These are phyloP conservation scores for Limanda limanda DNA, from an alignment of 2,113 vertebrate species.

Conservation along the genomic window DNA sequence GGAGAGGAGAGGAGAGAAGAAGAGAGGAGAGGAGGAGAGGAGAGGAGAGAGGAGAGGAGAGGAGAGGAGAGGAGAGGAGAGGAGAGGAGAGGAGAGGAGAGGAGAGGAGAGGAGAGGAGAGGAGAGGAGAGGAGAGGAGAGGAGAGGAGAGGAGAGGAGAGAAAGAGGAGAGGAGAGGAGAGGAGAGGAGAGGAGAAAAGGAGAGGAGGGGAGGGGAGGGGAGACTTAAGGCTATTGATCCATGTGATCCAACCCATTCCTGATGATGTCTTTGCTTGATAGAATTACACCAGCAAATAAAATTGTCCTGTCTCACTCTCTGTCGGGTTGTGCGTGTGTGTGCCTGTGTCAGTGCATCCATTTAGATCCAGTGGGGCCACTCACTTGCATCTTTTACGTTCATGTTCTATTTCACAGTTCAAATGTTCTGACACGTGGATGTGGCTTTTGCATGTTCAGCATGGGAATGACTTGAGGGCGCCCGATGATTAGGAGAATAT, in stretches of 20 bases:
- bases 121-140: no score
- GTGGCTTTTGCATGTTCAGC: neutral
- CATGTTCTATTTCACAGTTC: no score
- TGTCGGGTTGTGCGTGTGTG: neutral
- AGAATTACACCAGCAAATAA: slow-evolving; percentile 61
- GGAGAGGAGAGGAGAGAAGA: neutral
- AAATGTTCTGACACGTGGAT: no score
- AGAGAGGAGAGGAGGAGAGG: neutral
- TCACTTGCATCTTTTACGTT: no score
- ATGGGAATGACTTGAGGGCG: neutral
- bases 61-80: neutral
- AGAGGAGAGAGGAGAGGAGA: slow-evolving; percentile 7
- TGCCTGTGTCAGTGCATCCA: slow-evolving; percentile 1
- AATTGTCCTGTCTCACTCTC: slow-evolving; percentile 49
- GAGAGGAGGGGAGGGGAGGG: no score
- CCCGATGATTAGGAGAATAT: neutral
- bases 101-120: neutral
- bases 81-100: neutral
- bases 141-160: no score
- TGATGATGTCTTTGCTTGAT: slow-evolving; percentile 56
- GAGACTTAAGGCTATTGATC: slow-evolving; percentile 44
- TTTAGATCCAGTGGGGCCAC: neutral
- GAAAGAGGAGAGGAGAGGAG: no score
- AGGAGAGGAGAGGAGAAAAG: no score
- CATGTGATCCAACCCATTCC: slow-evolving; percentile 49